Evolutionary conservation across 2,888 invertebrate genomes (phyloP).

Genomic region (Tortrix viridana): DNA sequence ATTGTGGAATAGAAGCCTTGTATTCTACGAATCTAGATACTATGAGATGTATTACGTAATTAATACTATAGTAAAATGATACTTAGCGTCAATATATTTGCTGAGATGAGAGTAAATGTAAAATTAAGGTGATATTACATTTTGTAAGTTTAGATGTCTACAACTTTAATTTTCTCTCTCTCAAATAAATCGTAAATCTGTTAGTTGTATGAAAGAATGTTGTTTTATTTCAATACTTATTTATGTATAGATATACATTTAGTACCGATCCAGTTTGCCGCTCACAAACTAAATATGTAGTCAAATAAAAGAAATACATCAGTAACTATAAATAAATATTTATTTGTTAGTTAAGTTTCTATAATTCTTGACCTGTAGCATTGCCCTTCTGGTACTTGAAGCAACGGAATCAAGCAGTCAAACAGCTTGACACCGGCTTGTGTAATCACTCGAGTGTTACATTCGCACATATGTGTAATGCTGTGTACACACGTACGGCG

Average conservation of each 20-base stretch:
- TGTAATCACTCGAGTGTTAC: too few species aligned
- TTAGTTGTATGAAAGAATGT: conserved; percentile 11
- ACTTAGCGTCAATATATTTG: conserved; percentile 27
- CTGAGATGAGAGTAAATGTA: conserved; percentile 8
- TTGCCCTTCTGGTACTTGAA: too few species aligned
- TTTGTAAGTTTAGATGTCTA: conserved; percentile 30
- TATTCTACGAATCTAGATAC: conserved; percentile 17
- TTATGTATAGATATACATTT: too few species aligned
- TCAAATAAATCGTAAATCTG: conserved; percentile 9
- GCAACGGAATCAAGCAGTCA: too few species aligned
- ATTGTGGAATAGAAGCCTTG: too few species aligned
- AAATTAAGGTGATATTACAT: conserved; percentile 14
- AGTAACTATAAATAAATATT: conserved; percentile 32
- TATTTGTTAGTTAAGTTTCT: conserved; percentile 13
- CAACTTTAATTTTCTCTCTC: conserved; percentile 30
- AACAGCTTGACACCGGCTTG: too few species aligned
- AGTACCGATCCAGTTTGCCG: too few species aligned
- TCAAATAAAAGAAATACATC: conserved; percentile 21
- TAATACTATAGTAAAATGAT: conserved; percentile 18
- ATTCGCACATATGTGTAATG: too few species aligned
- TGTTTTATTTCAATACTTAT: conserved; percentile 16
- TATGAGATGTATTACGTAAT: conserved; percentile 25
- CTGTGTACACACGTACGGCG: too few species aligned
- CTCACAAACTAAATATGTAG: too few species aligned
- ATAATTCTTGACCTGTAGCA: too few species aligned